Base-by-base conservation (phyloP, 2,888 invertebrate genomes). In the Epirrhoe tristata region DNA sequence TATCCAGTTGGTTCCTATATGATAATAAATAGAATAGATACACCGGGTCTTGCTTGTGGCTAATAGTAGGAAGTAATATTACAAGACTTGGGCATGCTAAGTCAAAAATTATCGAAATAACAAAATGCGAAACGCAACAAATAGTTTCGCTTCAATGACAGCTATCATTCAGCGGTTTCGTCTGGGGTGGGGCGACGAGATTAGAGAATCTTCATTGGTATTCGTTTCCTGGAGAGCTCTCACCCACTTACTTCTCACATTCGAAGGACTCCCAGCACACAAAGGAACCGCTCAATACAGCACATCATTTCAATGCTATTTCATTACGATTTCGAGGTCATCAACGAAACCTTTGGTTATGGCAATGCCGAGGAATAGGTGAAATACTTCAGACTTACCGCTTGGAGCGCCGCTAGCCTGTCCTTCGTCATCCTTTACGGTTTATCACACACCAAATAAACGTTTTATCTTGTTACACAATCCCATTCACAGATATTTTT, bases 331-430 rank as follows among this genome's bases (percentile, higher is more conserved):
- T 90, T 89, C 89, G 90, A 91, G 90, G 91, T 88, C 91, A 91
- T 78, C 80, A 80, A 74, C 67, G 81, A 87, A 86, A 84, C 89
- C 87, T 88, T 88, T 88, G 87, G 88, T 85, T 90, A 86, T 73
- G 82, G 80, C 82, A 82, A 78, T 80, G 79, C 77, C 79, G 81
- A 83, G 83, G 83, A 86, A 81, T 75, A 82, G 81, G 78, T 76
- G 74, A 78, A 81, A 82, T 85, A 31, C 51, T 79, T 75, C 82
- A 14, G 54, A 91, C 97, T 96, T 95, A 97, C 97, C 96, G 98
- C 98, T 95, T 97, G 97, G 86, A 98, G 96, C 94, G 98, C 98
- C 95, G 98, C 98, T 96, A 98, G 96, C 96, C 98, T 98, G 96
- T 98, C 98, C 96, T 98, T 98, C 95, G 98, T 98, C 98, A 98